Conservation (phyloP, 2,888 invertebrate species). For the Cabera pusaria region DNA sequence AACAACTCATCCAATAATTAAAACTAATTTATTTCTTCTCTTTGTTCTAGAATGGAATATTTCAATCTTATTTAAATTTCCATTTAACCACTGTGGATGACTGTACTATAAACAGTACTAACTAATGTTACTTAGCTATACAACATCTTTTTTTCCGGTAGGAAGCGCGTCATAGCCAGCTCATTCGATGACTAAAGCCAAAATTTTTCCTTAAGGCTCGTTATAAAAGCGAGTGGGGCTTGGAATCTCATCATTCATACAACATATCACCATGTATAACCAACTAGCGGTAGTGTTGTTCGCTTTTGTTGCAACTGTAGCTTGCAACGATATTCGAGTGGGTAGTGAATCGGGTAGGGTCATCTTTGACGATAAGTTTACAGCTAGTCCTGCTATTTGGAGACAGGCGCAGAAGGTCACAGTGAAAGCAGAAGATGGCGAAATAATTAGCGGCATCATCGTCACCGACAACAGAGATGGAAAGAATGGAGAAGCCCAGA, state of each 20-base stretch:
- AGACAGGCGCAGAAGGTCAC: slow-evolving; percentile 54
- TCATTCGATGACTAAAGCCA: slow-evolving; percentile 43
- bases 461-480: slow-evolving; percentile 61
- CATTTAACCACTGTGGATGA: slow-evolving; percentile 36
- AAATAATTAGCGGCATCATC: slow-evolving; percentile 56
- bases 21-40: too few relatives aligned
- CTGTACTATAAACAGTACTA: slow-evolving; percentile 37
- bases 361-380: slow-evolving; percentile 55
- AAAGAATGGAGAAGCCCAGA: slow-evolving; percentile 64
- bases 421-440: slow-evolving; percentile 48
- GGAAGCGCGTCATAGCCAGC: slow-evolving; percentile 63
- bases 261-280: slow-evolving; percentile 46
- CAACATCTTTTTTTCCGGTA: slow-evolving; percentile 59
- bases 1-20: too few relatives aligned
- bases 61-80: too few relatives aligned
- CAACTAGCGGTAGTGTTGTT: slow-evolving; percentile 39
- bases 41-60: too few relatives aligned
- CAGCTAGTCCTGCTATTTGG: slow-evolving; percentile 67
- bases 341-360: slow-evolving; percentile 51
- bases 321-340: slow-evolving; percentile 50
- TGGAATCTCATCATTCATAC: slow-evolving; percentile 42
- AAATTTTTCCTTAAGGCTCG: slow-evolving; percentile 63
- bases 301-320: slow-evolving; percentile 42
- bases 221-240: slow-evolving; percentile 57
- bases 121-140: too few relatives aligned